Evolutionary conservation across 2,888 invertebrate genomes (phyloP), one percentile per base, ranked within the genome.

Genomic region (Melanchra persicariae): DNA sequence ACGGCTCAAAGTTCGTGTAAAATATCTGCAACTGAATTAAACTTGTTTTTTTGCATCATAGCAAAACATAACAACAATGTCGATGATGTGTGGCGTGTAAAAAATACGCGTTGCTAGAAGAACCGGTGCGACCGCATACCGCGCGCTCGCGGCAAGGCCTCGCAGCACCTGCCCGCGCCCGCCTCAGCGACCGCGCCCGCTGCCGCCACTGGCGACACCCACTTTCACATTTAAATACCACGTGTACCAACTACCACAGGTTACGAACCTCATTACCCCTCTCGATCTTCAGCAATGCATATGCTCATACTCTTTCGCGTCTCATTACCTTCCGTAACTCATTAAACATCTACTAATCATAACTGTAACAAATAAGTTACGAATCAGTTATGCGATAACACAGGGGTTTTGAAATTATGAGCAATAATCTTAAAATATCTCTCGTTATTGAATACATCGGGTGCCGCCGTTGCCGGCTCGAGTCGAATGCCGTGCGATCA

Each of bases 101-200:
- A 95, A 95, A 95, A 95, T 93, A 93, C 93, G 93, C 93, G 92
- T 89, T 93, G 94, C 94, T 94, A 95, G 94, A 92, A 93, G 93
- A 96, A 96, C 96, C 96, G 96, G 96, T 95, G 95, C 88, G 93
- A 95, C 95, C 93, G 93, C 96, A 96, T 96, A 92, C 95, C 94
- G 89, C 87, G 91, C 92, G 93, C 94, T 93, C 89, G 91, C 92
- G 93, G 94, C 94, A 93, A 94, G 93, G 94, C 93, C 93, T 91
- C 89, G 90, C 82, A 86, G 86, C 72, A 71, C 70, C 70, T 82
- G 74, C 75, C 71, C 59, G 72, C 82, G 79, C 80, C 84, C 81
- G 71, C 88, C 88, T 47, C 66, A 61, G 82, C 70, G 59, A 60
- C 68, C 60, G 74, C 79, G 68, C 54, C 61, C 74, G 84, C 72